These are phyloP conservation scores for Drosophila putrida DNA, from an alignment of 2,888 invertebrate species.

Conservation along the genomic window DNA sequence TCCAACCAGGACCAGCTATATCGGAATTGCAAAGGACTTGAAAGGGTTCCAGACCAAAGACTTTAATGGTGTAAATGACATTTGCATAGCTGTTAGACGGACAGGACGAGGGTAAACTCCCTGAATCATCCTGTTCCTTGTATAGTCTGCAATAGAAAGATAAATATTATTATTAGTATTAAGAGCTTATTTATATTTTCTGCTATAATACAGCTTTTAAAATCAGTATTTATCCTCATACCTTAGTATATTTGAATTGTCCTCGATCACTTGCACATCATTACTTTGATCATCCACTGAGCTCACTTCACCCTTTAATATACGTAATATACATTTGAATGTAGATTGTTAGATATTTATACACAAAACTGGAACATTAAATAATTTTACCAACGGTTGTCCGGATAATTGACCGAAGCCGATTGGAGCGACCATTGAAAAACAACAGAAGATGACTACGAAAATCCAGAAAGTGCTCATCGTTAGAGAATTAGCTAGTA, in stretches of 20 bases:
- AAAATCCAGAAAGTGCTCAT: neutral
- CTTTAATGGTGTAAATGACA: no score
- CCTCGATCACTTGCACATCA: neutral
- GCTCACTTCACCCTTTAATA: neutral
- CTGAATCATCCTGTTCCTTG: neutral
- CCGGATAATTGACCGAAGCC: no score
- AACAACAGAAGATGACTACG: neutral
- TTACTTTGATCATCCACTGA: neutral
- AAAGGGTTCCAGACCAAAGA: no score
- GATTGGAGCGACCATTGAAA: neutral
- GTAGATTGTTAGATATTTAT: no score
- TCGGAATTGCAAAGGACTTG: no score
- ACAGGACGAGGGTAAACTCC: constrained; percentile 86
- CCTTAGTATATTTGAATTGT: neutral
- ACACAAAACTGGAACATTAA: no score
- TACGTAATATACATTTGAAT: no score
- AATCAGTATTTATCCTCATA: no score
- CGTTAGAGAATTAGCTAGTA: neutral
- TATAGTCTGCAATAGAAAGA: neutral
- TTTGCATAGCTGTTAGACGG: no score
- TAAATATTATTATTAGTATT: neutral
- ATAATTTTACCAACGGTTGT: neutral
- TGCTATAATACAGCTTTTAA: no score
- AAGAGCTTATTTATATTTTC: no score
- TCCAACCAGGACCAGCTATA: no score